Evolutionary conservation across 2,113 vertebrate genomes (phyloP).

Genomic region (Natator depressus): DNA sequence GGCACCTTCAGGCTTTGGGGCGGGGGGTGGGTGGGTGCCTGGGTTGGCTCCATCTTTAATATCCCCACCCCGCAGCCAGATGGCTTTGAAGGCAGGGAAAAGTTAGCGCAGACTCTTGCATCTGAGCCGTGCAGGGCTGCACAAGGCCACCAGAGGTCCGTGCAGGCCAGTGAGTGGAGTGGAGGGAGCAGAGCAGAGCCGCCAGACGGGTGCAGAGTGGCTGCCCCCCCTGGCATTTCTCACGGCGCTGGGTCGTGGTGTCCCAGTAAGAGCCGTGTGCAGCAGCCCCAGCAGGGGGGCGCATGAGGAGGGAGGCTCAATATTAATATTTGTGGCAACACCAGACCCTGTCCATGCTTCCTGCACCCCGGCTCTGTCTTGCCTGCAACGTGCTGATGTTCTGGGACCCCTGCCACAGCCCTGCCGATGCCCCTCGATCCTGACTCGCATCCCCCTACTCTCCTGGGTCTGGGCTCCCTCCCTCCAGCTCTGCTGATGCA

Average conservation of each 20-base stretch:
- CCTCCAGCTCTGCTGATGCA: neutral
- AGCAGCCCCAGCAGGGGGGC: neutral
- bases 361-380: no score
- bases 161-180: neutral
- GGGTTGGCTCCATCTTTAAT: no score
- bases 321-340: neutral
- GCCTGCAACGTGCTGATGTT: neutral
- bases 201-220: neutral
- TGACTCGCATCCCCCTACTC: neutral
- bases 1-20: no score
- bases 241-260: no score
- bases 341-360: neutral
- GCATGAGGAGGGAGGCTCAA: neutral
- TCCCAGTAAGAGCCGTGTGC: neutral
- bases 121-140: neutral
- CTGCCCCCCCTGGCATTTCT: neutral
- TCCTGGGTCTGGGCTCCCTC: neutral
- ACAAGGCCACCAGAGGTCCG: neutral
- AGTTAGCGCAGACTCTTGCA: neutral
- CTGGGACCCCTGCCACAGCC: neutral
- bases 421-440: neutral
- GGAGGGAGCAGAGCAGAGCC: neutral
- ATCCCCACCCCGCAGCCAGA: neutral
- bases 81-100: neutral
- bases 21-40: no score